phyloP scores from a whole-genome alignment of 2,797 vertebrate species.

The Gymnodraco acuticeps region DNA sequence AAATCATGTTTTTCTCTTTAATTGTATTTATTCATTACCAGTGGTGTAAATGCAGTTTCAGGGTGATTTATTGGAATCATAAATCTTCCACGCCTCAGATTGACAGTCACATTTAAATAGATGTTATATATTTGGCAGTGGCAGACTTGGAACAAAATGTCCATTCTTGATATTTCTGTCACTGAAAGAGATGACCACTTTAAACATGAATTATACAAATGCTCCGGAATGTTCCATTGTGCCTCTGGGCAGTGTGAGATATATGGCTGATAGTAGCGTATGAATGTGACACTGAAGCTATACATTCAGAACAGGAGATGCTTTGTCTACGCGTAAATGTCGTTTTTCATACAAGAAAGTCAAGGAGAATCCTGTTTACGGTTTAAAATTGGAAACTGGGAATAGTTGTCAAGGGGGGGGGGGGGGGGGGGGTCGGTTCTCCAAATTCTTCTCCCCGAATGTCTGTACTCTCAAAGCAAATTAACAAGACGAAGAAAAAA shows the following conservation, averaged over 20 bases:
- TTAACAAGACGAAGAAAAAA: slow-evolving; percentile 80
- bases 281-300: slow-evolving; percentile 24
- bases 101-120: slow-evolving; percentile 10
- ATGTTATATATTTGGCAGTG: slow-evolving; percentile 7
- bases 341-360: slow-evolving; percentile 46
- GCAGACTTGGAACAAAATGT: background rate
- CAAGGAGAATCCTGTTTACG: slow-evolving; percentile 89
- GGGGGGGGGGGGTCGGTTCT: slow-evolving; percentile 5
- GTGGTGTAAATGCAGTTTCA: background rate
- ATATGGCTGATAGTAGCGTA: background rate
- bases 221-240: background rate
- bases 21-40: slow-evolving; percentile 7
- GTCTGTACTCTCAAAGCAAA: slow-evolving; percentile 91
- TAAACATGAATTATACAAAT: slow-evolving; percentile 7
- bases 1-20: slow-evolving; percentile 24
- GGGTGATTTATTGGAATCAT: background rate
- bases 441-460: slow-evolving; percentile 60
- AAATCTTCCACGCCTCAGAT: slow-evolving; percentile 6
- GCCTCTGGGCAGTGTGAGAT: slow-evolving; percentile 25
- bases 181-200: background rate
- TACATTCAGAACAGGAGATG: slow-evolving; percentile 38
- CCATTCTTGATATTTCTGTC: background rate
- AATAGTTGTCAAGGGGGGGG: background rate
- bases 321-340: slow-evolving; percentile 49
- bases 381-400: slow-evolving; percentile 81